Evolutionary conservation across 2,888 invertebrate species (phyloP), one percentile per base, ranked within the genome.

Genomic region (Microplitis deprimator): DNA sequence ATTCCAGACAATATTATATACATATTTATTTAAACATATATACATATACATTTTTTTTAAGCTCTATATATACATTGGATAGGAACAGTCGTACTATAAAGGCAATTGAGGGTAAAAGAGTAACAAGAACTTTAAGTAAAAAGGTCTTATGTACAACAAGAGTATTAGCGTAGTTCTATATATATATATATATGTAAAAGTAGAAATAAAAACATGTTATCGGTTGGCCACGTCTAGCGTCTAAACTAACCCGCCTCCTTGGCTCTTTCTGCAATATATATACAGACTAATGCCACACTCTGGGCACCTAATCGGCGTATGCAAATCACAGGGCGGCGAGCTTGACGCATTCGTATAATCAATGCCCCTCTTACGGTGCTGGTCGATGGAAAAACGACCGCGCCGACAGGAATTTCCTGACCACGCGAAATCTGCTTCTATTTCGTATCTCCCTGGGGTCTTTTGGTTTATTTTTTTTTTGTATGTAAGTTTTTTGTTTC

Each of bases 271-370:
- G 29, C 29, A 29, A 29, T 29, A 29, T 29, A 4, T 29, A 29
- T 40, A 6, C 60, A 1, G 61, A 13, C 82, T 85, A 85, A 85
- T 85, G 81, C 83, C 82, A 82, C 79, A 77, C 29, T 29, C 82
- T 81, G 77, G 79, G 80, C 78, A 84, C 83, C 82, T 86, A 87
- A 86, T 87, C 87, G 84, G 77, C 81, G 82, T 85, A 87, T 87
- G 87, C 85, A 87, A 87, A 87, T 87, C 84, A 83, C 83, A 82
- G 82, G 82, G 83, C 83, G 83, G 85, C 81, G 62, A 81, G 71
- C 68, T 74, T 79, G 72, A 79, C 78, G 82, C 82, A 84, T 84
- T 84, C 83, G 82, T 83, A 82, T 85, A 85, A 86, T 86, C 85
- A 84, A 85, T 84, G 84, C 68, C 50, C 17, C 39, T 20, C 62